A percentile compares a stretch with the other conserved stretches of the same genome.
Evolutionary conservation across 2,888 invertebrate genomes (phyloP).

Genomic region (Megaustenia siamemsis): DNA sequence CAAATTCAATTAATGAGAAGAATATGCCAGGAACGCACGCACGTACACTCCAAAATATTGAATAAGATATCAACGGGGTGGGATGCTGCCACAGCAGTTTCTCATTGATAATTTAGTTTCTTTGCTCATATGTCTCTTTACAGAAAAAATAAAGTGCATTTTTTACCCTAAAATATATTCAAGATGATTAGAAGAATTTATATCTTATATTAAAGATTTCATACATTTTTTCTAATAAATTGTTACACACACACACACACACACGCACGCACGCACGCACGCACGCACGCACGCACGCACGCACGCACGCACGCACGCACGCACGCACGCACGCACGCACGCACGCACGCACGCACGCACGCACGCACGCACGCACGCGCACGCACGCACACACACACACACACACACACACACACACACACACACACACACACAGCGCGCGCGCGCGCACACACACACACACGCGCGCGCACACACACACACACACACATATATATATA

Average conservation of each 20-base stretch:
- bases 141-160: no score
- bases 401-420: constrained; percentile 4
- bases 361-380: constrained; percentile 20
- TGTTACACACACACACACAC: not conserved
- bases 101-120: no score
- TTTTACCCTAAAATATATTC: no score
- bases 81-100: no score
- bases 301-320: not conserved
- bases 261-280: not conserved
- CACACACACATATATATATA: constrained; percentile 6
- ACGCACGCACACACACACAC: constrained; percentile 14
- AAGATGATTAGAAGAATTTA: no score
- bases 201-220: no score
- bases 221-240: no score
- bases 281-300: not conserved
- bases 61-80: no score
- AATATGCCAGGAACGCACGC: no score
- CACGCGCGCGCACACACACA: not conserved
- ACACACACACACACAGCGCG: not conserved
- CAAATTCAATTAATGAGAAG: no score
- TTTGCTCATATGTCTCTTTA: no score
- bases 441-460: constrained; percentile 7
- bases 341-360: not conserved
- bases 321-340: not conserved
- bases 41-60: no score